Evolutionary conservation across 2,888 invertebrate genomes (phyloP), one percentile per base, ranked within the genome.

Genomic region (Incurvaria masculella): DNA sequence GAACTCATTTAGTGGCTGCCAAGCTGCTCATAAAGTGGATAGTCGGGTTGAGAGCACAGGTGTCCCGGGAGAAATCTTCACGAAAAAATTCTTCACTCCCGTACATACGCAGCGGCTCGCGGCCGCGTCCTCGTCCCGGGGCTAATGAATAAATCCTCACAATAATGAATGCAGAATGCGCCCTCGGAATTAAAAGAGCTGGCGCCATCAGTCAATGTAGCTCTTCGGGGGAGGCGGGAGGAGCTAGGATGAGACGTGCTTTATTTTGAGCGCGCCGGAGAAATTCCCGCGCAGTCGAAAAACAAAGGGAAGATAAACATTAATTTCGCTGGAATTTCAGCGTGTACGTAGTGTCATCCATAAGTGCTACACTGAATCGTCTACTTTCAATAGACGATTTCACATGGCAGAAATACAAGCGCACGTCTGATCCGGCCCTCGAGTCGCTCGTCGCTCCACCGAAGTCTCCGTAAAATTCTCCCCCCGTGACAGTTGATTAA

Each of bases 401-500:
- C 10, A 23, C 10, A 23, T 11, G 33, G 14, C 14, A 33, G 3
- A 14, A 33, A n/a, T n/a, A 14, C 3, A n/a, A 14, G 33, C 14
- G 11, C 33, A 14, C 33, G 33, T 6, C 33, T 33, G 11, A 14
- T 33, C 33, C 14, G 33, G 4, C 8, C 3, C 8, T 33, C 11
- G n/a, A n/a, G 33, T 4, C 11, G 14, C 33, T 33, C 33, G 33
- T 33, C 21, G 41, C 21, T 41, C 21, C 62, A 63, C 59, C 63
- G 58, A 56, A 57, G 49, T 57, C 63, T 64, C 66, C 69, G 63
- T 68, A 72, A 74, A 73, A 72, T 72, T 69, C 67, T 65, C 69
- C 72, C 71, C 64, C 63, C 26, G 42, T 50, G 50, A 61, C 65
- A 65, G 68, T 72, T 75, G 74, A 76, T 76, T 73, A 75, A 76